Base-by-base conservation (phyloP, 1,140 invertebrate species). In the Cherax quadricarinatus region DNA sequence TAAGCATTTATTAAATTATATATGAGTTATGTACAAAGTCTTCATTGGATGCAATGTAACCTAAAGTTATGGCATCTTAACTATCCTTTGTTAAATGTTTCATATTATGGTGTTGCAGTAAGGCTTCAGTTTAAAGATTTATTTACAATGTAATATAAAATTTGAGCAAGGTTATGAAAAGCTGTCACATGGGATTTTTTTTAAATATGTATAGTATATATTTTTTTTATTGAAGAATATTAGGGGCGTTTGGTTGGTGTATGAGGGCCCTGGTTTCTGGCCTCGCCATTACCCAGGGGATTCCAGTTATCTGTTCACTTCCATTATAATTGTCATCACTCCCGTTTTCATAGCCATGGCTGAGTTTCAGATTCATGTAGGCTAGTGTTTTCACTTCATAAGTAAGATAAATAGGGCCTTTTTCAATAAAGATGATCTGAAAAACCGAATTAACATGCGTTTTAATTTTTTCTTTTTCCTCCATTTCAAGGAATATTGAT, bases 301-400 rank as follows among this genome's bases (percentile, higher is more conserved):
- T 92, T 88, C 86, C 86, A 82, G 70, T 88, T 88, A 87, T 88
- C 80, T 86, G 88, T 90, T 90, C 88, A 84, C 84, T 83, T 73
- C 88, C 78, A 30, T 90, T 83, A 90, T 83, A 90, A 83, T 90
- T 90, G 88, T 91, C 89, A 91, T 91, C 89, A 91, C 91, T 88
- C 80, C 80, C 53, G 85, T 92, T 92, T 88, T 92, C 91, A 92
- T 88, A 92, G 86, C 78, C 85, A 92, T 92, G 91, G 91, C 86
- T 88, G 80, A 92, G 86, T 92, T 92, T 92, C 89, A 86, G 84
- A 91, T 91, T 91, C 91, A 92, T 92, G 86, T 92, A 92, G 91
- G 86, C 62, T 92, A 92, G 91, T 92, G 91, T 92, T 92, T 92
- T 92, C 91, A 92, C 91, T 88, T 92, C 91, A 92, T 92, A 92